Conservation (phyloP, 2,113 vertebrate genomes). For the Miniopterus natalensis region DNA sequence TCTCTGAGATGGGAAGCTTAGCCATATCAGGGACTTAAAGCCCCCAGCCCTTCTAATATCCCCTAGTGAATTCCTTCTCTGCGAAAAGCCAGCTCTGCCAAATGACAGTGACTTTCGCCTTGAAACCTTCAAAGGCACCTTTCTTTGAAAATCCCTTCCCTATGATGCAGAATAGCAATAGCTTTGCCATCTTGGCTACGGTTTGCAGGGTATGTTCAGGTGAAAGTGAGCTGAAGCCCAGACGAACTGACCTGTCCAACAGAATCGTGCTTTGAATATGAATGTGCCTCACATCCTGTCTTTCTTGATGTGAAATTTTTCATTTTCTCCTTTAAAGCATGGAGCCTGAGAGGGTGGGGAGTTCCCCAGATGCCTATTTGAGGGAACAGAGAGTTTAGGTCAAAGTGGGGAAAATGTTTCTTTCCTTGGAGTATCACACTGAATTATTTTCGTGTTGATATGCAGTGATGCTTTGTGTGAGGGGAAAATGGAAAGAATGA, state of each 20-base stretch:
- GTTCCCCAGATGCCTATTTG: not conserved
- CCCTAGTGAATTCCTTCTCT: slow-evolving; percentile 72
- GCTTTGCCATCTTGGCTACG: slow-evolving; percentile 26
- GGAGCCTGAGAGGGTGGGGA: not conserved
- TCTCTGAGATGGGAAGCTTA: slow-evolving; percentile 35
- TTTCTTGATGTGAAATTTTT: not conserved
- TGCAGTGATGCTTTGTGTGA: not conserved
- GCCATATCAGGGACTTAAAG: slow-evolving; percentile 52
- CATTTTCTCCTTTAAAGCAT: not conserved
- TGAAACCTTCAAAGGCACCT: slow-evolving; percentile 52
- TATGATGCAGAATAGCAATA: not conserved
- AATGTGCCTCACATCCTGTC: not conserved
- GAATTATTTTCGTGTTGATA: not conserved
- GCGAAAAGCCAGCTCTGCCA: not conserved
- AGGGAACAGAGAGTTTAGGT: not conserved
- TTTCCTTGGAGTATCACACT: not conserved
- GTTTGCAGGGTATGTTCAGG: not conserved
- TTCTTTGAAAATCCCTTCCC: slow-evolving; percentile 47
- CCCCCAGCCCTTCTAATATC: slow-evolving; percentile 53
- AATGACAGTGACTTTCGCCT: slow-evolving; percentile 70
- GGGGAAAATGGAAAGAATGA: not conserved
- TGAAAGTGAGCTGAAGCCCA: slow-evolving; percentile 12
- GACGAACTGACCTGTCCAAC: slow-evolving; percentile 45
- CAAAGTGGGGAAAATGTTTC: not conserved
- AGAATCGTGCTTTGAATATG: not conserved